Percentiles rank a stretch among this genome's conserved stretches.
phyloP scores from a whole-genome alignment of 2,888 invertebrate genomes.

The Siphlonurus alternatus region DNA sequence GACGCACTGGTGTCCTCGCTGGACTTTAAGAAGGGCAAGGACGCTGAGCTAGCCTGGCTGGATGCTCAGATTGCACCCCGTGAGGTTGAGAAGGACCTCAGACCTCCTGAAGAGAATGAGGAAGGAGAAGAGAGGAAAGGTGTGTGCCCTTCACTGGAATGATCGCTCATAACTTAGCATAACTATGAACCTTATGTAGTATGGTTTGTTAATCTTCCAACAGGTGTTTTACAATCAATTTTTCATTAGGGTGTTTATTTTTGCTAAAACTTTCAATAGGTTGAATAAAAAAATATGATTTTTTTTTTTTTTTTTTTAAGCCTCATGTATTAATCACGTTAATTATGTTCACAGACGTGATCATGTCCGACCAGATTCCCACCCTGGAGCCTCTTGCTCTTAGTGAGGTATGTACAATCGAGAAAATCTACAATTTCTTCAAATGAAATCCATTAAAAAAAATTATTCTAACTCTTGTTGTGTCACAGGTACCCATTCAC shows the following conservation, averaged over 20 bases:
- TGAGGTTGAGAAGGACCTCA: slow-evolving; percentile 40
- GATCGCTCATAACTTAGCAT: no score
- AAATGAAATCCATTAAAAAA: no score
- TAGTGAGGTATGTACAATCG: slow-evolving; percentile 24
- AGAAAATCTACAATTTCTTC: no score
- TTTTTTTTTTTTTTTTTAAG: slow-evolving; percentile 9
- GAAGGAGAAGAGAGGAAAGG: slow-evolving; percentile 28
- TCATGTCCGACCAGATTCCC: slow-evolving; percentile 39
- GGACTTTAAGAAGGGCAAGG: slow-evolving; percentile 67
- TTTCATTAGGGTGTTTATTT: no score
- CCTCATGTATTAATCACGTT: background rate
- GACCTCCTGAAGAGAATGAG: slow-evolving; percentile 24
- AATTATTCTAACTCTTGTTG: background rate
- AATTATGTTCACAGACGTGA: slow-evolving; percentile 25
- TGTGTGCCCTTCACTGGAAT: no score
- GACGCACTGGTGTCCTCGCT: slow-evolving; percentile 80
- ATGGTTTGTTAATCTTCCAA: background rate
- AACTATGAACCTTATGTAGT: no score
- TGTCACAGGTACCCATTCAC: slow-evolving; percentile 41
- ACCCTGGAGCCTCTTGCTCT: slow-evolving; percentile 47
- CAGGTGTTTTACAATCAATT: no score
- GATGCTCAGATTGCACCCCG: slow-evolving; percentile 53
- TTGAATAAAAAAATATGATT: no score
- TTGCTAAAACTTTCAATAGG: no score
- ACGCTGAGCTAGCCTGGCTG: slow-evolving; percentile 93